phyloP scores from a whole-genome alignment of 2,888 invertebrate genomes.

The Drosophila tripunctata region DNA sequence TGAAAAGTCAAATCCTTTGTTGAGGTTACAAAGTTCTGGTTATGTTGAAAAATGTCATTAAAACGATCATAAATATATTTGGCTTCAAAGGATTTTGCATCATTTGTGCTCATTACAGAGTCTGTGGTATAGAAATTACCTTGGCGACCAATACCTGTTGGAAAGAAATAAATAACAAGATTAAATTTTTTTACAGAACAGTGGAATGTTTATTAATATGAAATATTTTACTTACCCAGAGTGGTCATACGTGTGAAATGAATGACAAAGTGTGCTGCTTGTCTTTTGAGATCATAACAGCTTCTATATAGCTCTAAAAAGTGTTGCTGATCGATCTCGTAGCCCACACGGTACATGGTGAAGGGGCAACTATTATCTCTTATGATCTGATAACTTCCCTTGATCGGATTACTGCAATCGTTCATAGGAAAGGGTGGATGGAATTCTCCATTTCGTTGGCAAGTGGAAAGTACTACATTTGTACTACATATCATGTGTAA shows the following conservation, averaged over 20 bases:
- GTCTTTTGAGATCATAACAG: constrained; percentile 30
- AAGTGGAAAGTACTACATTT: constrained; percentile 15
- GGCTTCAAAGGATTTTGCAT: constrained; percentile 32
- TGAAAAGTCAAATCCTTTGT: constrained; percentile 63
- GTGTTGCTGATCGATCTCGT: background rate
- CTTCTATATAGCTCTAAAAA: constrained; percentile 63
- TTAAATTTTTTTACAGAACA: too few species aligned
- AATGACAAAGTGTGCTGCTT: constrained; percentile 32
- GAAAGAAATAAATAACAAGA: background rate
- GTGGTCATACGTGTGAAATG: constrained; percentile 24
- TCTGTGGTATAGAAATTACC: constrained; percentile 34
- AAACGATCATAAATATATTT: constrained; percentile 44
- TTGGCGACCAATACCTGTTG: constrained; percentile 17
- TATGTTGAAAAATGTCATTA: constrained; percentile 18
- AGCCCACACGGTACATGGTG: constrained; percentile 46
- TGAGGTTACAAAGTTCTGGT: constrained; percentile 27
- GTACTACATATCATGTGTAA: constrained; percentile 33
- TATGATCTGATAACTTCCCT: background rate
- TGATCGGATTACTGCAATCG: constrained; percentile 2
- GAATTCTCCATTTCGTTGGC: constrained; percentile 14
- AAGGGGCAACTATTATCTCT: constrained; percentile 15
- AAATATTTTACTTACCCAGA: constrained; percentile 50
- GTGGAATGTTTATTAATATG: too few species aligned
- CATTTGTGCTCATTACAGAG: constrained; percentile 27
- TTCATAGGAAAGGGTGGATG: background rate